phyloP scores from a whole-genome alignment of 1,140 invertebrate genomes.

The Sycophila sp. region DNA sequence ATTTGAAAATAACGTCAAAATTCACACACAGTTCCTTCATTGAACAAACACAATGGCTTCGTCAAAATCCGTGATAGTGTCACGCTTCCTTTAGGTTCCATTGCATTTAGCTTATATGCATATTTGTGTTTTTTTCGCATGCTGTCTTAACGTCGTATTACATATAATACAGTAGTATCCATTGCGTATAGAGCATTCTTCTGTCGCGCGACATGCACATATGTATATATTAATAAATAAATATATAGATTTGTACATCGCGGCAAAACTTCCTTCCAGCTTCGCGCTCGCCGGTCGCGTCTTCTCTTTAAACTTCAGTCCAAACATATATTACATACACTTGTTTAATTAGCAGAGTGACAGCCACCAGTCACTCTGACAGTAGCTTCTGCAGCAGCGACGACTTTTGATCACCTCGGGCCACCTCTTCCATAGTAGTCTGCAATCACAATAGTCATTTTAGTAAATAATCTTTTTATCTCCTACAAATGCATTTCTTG shows the following conservation, averaged over 20 bases:
- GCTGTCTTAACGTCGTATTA: slow-evolving; percentile 60
- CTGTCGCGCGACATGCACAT: no score
- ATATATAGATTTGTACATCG: slow-evolving; percentile 44
- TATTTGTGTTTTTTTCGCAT: no score
- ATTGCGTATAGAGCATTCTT: slow-evolving; percentile 57
- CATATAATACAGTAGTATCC: slow-evolving; percentile 65
- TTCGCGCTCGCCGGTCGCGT: no score
- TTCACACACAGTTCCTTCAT: no score
- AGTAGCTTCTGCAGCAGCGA: slow-evolving; percentile 81
- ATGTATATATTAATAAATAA: no score
- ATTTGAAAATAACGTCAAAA: slow-evolving; percentile 16
- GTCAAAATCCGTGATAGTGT: slow-evolving; percentile 42
- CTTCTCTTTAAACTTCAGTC: slow-evolving; percentile 34
- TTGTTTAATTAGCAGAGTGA: slow-evolving; percentile 53
- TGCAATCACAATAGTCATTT: slow-evolving; percentile 58
- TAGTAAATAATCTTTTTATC: slow-evolving; percentile 25
- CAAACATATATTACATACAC: slow-evolving; percentile 63
- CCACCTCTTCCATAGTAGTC: slow-evolving; percentile 80
- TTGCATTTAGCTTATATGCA: slow-evolving; percentile 65
- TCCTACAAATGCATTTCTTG: background rate
- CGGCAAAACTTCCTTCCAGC: no score
- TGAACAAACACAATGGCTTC: slow-evolving; percentile 21
- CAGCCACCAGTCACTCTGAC: slow-evolving; percentile 74
- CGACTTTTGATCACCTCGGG: slow-evolving; percentile 76
- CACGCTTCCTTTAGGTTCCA: slow-evolving; percentile 45